Base-by-base conservation (phyloP, 2,888 invertebrate genomes). In the Apamea anceps region DNA sequence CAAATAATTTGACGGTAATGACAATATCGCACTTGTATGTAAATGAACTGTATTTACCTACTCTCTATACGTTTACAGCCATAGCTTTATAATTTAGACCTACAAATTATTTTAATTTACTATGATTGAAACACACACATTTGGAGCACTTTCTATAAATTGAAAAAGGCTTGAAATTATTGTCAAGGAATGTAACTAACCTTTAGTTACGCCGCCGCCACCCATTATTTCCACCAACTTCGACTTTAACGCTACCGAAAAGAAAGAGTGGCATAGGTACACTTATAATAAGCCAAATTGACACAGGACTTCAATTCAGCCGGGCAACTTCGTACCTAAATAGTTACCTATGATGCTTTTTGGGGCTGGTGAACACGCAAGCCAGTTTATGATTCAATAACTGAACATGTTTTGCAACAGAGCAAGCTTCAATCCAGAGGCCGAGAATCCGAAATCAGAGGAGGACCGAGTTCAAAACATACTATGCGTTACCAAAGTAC, bases 1-100 rank as follows among this genome's bases (percentile, higher is more conserved):
- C 28, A 67, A 78, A 81, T 87, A 78, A 77, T 83, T 60, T 51
- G 37, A 63, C 12, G 12, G 13, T 72, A 75, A 75, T 79, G 18
- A 72, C 28, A 84, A 75, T 70, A 65, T 76, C 51, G 42, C 75
- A 78, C 66, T 28, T 74, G 10, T 81, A 6, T 68, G 48, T 48
- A 66, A 71, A 67, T 60, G 0, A 18, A n/a, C 25, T 21, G 10
- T 28, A 54, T 42, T 15, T n/a, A 60, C 32, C 32, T 32, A 32
- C 13, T n/a, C 15, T 42, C 21, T 62, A 12, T 51, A 21, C 42
- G 15, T 15, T 67, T 21, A n/a, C 15, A 13, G n/a, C 57, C 12
- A 12, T 60, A 42, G 63, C 28, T 72, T 21, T 21, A 60, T 60
- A 15, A n/a, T 37, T 15, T 18, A 37, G n/a, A 25, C 25, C 13